Evolutionary conservation across 2,888 invertebrate species (phyloP).

Genomic region (Ichneumon xanthorius): DNA sequence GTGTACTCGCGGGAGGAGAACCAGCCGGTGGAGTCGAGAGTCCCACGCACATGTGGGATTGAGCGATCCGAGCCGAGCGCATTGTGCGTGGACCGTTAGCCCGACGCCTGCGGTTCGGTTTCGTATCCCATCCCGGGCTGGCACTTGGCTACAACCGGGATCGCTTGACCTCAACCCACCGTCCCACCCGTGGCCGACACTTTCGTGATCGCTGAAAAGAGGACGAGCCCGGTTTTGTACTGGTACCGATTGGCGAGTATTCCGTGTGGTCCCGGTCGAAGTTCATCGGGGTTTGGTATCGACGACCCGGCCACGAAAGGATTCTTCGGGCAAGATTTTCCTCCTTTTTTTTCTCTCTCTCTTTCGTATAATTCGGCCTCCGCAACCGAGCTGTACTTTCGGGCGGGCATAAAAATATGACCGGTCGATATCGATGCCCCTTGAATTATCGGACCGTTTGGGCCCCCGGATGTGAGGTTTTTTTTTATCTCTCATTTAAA

Average conservation of each 20-base stretch:
- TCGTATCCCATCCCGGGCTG: conserved; percentile 27
- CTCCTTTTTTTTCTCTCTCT: background rate
- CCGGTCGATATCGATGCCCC: conserved; percentile 13
- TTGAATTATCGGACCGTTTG: conserved; percentile 40
- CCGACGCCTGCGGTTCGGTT: conserved; percentile 43
- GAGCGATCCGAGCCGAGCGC: conserved; percentile 73
- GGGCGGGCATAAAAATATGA: conserved; percentile 14
- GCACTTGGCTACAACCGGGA: conserved; percentile 46
- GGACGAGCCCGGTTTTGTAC: conserved; percentile 13
- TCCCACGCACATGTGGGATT: conserved; percentile 79
- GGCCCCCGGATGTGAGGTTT: conserved; percentile 9
- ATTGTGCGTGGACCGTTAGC: conserved; percentile 69
- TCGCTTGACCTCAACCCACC: conserved; percentile 50
- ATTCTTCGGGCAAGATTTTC: conserved; percentile 11
- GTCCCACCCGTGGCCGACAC: conserved; percentile 25
- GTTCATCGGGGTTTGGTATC: conserved; percentile 7
- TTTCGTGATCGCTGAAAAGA: conserved; percentile 34
- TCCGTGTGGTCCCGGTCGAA: conserved; percentile 11
- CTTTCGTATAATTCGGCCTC: background rate
- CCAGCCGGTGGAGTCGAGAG: conserved; percentile 56
- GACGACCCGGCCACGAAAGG: conserved; percentile 9
- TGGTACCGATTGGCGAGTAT: background rate
- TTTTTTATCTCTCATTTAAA: conserved; percentile 15
- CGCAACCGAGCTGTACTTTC: conserved; percentile 24
- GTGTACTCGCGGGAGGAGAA: conserved; percentile 33